phyloP scores from a whole-genome alignment of 2,113 vertebrate species.

The Felis chaus region DNA sequence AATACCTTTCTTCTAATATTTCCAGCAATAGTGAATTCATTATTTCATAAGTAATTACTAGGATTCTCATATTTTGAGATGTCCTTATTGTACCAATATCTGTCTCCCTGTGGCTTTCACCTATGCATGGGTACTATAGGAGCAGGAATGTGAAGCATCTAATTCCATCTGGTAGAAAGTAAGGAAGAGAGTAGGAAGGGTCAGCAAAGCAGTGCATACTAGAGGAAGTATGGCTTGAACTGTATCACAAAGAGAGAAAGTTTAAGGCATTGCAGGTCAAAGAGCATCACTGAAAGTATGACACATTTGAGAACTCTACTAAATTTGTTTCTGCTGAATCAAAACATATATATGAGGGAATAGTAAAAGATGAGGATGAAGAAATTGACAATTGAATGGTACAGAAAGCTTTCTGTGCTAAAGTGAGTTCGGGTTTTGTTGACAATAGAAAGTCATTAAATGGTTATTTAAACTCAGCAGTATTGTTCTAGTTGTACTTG shows the following conservation, averaged over 20 bases:
- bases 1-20: not conserved
- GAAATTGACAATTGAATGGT: not conserved
- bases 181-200: not conserved
- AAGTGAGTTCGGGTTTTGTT: not conserved
- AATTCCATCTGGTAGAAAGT: not conserved
- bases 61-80: not conserved
- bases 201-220: not conserved
- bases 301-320: not conserved
- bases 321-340: not conserved
- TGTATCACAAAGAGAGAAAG: not conserved
- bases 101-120: not conserved
- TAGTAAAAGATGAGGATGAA: not conserved
- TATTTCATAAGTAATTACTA: not conserved
- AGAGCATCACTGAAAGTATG: not conserved
- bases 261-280: not conserved
- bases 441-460: not conserved
- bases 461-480: not conserved
- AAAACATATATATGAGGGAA: not conserved
- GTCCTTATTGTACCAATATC: not conserved
- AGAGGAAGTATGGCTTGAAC: not conserved
- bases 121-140: not conserved
- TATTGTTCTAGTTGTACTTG: not conserved
- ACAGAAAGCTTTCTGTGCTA: not conserved
- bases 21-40: not conserved
- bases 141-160: not conserved